Evolutionary conservation across 2,797 vertebrate genomes (phyloP).

Genomic region (Acanthurus tractus): DNA sequence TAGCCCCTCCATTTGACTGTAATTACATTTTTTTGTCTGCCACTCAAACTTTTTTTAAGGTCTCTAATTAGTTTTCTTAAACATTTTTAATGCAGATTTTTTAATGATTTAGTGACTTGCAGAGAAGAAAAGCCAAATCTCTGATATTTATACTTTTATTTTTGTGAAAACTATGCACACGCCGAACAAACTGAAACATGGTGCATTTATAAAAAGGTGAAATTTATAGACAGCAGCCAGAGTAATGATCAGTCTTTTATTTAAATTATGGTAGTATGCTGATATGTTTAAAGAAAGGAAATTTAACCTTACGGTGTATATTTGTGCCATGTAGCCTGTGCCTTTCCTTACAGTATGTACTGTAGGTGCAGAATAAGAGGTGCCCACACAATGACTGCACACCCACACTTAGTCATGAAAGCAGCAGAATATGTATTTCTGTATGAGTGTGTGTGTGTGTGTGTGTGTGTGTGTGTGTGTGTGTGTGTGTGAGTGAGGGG

Average conservation of each 20-base stretch:
- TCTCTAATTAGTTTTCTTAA: background rate
- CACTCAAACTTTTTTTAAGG: background rate
- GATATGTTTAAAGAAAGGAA: background rate
- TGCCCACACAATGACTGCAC: slow-evolving; percentile 25
- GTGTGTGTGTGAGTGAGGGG: slow-evolving; percentile 53
- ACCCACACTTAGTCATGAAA: slow-evolving; percentile 35
- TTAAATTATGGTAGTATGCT: background rate
- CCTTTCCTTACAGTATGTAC: background rate
- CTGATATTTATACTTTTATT: background rate
- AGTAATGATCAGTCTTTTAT: background rate
- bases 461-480: slow-evolving; percentile 28
- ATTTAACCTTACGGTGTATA: too few species aligned
- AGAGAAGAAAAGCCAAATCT: background rate
- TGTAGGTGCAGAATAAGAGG: slow-evolving; percentile 14
- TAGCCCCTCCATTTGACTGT: too few species aligned
- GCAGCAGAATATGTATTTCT: background rate
- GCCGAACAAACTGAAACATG: background rate
- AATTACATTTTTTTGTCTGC: background rate
- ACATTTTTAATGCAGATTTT: background rate
- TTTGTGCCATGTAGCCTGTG: background rate
- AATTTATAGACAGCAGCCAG: background rate
- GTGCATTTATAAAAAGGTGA: background rate
- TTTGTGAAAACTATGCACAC: background rate
- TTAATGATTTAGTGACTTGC: background rate
- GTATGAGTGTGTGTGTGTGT: slow-evolving; percentile 20